Percentiles rank a stretch among this genome's conserved stretches.
phyloP scores from a whole-genome alignment of 2,113 vertebrate genomes.

The Arenaria interpres region DNA sequence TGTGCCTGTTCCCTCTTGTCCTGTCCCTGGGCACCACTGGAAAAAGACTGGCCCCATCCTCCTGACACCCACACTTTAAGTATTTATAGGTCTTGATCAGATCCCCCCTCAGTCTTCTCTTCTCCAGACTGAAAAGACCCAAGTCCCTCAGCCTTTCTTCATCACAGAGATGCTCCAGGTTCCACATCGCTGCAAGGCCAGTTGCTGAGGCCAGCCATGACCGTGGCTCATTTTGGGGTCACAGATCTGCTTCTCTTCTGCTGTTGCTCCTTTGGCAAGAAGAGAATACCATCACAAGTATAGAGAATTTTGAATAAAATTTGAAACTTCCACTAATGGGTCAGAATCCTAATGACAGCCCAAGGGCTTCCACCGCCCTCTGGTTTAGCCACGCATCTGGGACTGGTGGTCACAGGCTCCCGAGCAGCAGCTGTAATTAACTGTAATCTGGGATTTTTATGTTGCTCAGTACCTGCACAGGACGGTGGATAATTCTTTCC shows the following conservation, averaged over 20 bases:
- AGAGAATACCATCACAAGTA: background rate
- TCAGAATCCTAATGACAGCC: background rate
- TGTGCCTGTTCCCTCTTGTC: too few species aligned
- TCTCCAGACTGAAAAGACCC: too few species aligned
- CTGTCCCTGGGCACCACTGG: too few species aligned
- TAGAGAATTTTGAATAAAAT: background rate
- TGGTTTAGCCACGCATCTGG: background rate
- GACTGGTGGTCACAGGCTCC: background rate
- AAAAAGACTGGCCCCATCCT: too few species aligned
- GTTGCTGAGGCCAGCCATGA: background rate
- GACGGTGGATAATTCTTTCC: background rate
- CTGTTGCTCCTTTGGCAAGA: background rate
- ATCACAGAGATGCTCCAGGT: background rate
- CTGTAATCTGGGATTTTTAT: background rate
- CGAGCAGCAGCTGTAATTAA: background rate
- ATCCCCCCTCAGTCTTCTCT: too few species aligned
- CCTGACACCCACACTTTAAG: too few species aligned
- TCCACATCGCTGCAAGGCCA: background rate
- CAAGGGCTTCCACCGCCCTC: background rate
- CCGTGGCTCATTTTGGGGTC: accelerated
- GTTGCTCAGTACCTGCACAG: background rate
- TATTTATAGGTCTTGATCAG: too few species aligned
- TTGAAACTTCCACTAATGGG: background rate
- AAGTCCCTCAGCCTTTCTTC: too few species aligned
- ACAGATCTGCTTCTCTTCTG: background rate